Base-by-base conservation (phyloP, 2,888 invertebrate genomes). In the Phoenoteleia sp. region DNA sequence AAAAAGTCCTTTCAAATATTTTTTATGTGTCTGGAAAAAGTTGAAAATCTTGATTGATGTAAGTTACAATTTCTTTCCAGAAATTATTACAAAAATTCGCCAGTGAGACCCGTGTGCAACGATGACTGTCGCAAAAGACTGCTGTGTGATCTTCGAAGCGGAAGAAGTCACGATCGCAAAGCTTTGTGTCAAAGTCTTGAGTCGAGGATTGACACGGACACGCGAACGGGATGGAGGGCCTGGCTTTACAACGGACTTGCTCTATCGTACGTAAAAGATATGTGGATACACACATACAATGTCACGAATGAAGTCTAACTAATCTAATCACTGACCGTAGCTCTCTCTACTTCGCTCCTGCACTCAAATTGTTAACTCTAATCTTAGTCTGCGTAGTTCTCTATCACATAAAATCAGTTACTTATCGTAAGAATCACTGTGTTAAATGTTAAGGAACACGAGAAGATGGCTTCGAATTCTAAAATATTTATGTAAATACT, bases 21-120 rank as follows among this genome's bases (percentile, higher is more conserved):
- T n/a, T n/a, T 64, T 64, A 33, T 81, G 33, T 33, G 9, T 9
- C 9, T 9, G 5, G 6, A 33, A 33, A 7, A 33, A 33, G 9
- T 7, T 54, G 54, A 33, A 45, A 47, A 66, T 49, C 1, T 45
- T 11, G n/a, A n/a, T n/a, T 33, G 33, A 33, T 7, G 11, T 33
- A 66, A 58, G 52, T 33, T 13, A n/a, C 2, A 3, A n/a, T 42
- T 3, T n/a, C 64, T 72, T 75, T 92, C 0, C 90, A 98, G 98
- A 91, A 96, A 97, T 93, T 98, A 98, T 93, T 97, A 97, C 95
- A 98, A 98, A 94, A 98, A 97, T 92, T 98, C 98, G 77, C 97
- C 98, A 0, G 97, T 97, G 0, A 95, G 97, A 45, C 97, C 98
- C 9, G 93, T 94, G 0, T 98, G 98, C 92, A 97, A 97, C 93